Base-by-base conservation (phyloP, 1,140 invertebrate genomes). In the Hyphantria cunea region DNA sequence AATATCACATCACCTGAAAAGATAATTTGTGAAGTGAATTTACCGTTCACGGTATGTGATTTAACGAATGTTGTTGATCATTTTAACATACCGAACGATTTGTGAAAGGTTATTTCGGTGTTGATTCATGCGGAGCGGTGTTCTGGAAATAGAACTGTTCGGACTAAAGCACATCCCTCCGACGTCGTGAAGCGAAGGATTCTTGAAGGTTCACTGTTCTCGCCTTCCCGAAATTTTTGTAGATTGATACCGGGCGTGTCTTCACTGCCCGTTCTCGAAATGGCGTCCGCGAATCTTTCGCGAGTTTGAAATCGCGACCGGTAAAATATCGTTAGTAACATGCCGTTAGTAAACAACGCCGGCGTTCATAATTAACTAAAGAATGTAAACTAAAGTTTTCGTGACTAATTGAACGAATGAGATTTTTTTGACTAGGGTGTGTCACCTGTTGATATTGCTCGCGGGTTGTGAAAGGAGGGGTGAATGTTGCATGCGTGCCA, bases 91-190 rank as follows among this genome's bases (percentile, higher is more conserved):
- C 75, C 73, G 54, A 81, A 76, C 66, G 72, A 76, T 79, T 82
- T 76, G 78, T 90, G 84, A 86, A 89, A 87, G 86, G 84, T 89
- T 90, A 90, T 90, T 90, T 90, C 74, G 84, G 88, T 87, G 86
- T 89, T 86, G 88, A 89, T 89, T 89, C 84, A 89, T 88, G 81
- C 85, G 76, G 81, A 86, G 85, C 81, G 80, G 80, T 78, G 82
- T 84, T 87, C 88, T 89, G 82, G 85, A 90, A 90, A 89, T 90
- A 90, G 88, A 90, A 76, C 74, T 73, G 75, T 80, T 68, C 78
- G 80, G 64, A 73, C 66, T 71, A 85, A 80, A 74, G 77, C 84
- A 78, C 88, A 90, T 90, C 86, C 82, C 84, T 81, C 70, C 13
- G 45, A 31, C 60, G 74, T 83, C 66, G 72, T 64, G 56, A 59